Conservation (phyloP, 2,797 vertebrate genomes). For the Macrochelys suwanniensis region DNA sequence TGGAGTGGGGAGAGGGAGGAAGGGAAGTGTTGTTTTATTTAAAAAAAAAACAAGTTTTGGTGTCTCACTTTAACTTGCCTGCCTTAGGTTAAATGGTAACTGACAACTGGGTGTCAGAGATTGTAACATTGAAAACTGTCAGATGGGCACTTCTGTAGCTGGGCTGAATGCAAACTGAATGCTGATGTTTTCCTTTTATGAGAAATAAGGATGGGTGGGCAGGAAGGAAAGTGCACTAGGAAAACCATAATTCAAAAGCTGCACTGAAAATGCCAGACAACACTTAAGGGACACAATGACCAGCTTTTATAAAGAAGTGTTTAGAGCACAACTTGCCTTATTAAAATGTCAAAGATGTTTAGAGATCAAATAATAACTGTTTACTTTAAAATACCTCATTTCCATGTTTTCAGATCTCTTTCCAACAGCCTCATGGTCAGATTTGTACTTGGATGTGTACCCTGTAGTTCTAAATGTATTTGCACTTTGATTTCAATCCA, state of each 20-base stretch:
- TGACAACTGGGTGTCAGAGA: background rate
- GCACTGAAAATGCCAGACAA: background rate
- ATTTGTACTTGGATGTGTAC: background rate
- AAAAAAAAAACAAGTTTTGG: slow-evolving; percentile 28
- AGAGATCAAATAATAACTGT: background rate
- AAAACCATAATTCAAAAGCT: background rate
- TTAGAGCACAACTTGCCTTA: background rate
- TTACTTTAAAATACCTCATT: background rate
- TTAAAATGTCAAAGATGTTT: background rate
- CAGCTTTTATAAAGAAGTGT: background rate
- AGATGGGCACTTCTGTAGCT: background rate
- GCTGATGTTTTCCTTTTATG: background rate
- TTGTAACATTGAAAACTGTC: background rate
- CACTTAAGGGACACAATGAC: background rate
- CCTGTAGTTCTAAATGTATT: background rate
- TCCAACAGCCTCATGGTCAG: background rate
- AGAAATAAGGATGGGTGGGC: background rate
- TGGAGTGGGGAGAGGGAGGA: background rate
- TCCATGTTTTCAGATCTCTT: background rate
- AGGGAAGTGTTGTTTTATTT: slow-evolving; percentile 31
- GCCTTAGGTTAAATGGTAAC: slow-evolving; percentile 2
- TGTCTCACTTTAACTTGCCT: slow-evolving; percentile 17
- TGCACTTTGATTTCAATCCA: slow-evolving; percentile 1
- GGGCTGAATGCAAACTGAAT: background rate
- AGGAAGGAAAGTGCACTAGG: background rate